Conservation (phyloP, 1,140 invertebrate genomes). For the Anthonomus grandis region DNA sequence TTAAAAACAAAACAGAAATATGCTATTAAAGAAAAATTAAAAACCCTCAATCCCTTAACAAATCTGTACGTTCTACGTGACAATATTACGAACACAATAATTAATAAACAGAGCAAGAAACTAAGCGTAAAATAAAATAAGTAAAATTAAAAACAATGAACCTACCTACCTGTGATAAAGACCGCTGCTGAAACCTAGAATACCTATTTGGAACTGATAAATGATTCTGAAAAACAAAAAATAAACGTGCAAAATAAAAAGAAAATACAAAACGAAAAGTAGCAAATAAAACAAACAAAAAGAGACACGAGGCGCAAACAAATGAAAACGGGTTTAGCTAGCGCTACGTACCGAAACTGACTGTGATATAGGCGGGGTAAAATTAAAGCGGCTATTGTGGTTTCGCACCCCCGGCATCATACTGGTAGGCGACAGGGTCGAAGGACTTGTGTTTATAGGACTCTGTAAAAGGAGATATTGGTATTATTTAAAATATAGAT, state of each 20-base stretch:
- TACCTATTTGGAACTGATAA: slow-evolving; percentile 83
- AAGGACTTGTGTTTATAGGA: slow-evolving; percentile 65
- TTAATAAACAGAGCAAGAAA: not conserved
- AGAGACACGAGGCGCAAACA: too few species aligned
- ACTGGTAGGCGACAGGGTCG: slow-evolving; percentile 69
- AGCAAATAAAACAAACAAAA: slow-evolving; percentile 42
- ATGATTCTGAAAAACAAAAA: slow-evolving; percentile 80
- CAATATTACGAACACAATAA: not conserved
- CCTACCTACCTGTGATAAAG: slow-evolving; percentile 28
- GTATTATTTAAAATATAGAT: too few species aligned
- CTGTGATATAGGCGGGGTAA: slow-evolving; percentile 36
- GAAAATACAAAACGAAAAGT: slow-evolving; percentile 54
- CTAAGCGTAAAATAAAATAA: slow-evolving; percentile 2
- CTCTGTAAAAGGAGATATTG: slow-evolving; percentile 57
- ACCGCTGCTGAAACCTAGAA: slow-evolving; percentile 72
- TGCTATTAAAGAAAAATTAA: not conserved
- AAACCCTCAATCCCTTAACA: not conserved
- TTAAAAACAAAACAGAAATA: not conserved
- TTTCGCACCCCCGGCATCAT: slow-evolving; percentile 41
- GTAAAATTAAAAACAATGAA: slow-evolving; percentile 33
- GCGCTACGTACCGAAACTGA: slow-evolving; percentile 38
- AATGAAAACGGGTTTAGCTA: too few species aligned
- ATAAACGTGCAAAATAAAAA: slow-evolving; percentile 60
- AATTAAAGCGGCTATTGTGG: slow-evolving; percentile 43
- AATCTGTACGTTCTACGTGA: not conserved